Evolutionary conservation across 2,797 vertebrate species (phyloP).

Genomic region (Propithecus perrieri): DNA sequence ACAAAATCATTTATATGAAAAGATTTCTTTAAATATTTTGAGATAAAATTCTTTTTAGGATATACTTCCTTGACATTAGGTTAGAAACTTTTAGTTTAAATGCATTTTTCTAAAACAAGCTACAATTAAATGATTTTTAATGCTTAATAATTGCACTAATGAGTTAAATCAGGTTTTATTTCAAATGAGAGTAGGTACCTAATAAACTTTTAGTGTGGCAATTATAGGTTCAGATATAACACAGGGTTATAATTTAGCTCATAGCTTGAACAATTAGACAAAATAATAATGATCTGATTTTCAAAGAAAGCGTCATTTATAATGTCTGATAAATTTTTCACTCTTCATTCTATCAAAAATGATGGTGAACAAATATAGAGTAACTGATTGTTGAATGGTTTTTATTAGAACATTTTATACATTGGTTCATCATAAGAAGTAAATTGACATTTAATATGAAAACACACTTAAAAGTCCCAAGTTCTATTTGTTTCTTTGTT

Average conservation of each 20-base stretch:
- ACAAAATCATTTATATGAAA: background rate
- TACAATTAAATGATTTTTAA: background rate
- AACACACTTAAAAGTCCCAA: background rate
- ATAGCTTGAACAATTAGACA: conserved; percentile 12
- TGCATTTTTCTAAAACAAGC: background rate
- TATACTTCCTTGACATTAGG: background rate
- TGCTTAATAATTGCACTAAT: background rate
- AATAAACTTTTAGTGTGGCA: background rate
- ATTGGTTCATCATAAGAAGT: background rate
- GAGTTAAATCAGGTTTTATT: background rate
- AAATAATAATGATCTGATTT: background rate
- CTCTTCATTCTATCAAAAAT: background rate
- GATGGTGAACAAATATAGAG: background rate
- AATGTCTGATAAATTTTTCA: background rate
- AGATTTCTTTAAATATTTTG: background rate
- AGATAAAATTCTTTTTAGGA: background rate
- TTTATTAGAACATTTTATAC: background rate
- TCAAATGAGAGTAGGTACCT: background rate
- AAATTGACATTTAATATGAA: conserved; percentile 10
- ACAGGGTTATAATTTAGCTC: background rate
- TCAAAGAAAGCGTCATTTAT: background rate
- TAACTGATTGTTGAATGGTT: background rate
- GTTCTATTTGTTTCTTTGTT: background rate
- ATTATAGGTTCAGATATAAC: conserved; percentile 1
- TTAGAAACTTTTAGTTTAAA: conserved; percentile 5